These are phyloP conservation scores for Orthosia gracilis DNA, from an alignment of 2,888 invertebrate genomes.

Conservation along the genomic window DNA sequence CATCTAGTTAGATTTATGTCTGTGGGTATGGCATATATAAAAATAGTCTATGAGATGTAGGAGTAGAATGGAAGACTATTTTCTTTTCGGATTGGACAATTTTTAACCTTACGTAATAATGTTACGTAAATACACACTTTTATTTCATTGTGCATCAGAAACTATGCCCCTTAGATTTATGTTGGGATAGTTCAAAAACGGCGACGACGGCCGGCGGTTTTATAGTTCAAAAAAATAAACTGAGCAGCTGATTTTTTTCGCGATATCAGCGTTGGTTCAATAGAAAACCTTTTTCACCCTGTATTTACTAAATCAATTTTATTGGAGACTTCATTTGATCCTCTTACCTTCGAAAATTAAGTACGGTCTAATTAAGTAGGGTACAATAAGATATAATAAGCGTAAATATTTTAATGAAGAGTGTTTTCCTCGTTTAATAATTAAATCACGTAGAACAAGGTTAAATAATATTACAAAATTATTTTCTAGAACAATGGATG, in stretches of 20 bases:
- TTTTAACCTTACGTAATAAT: too few relatives aligned
- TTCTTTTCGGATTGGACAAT: not conserved
- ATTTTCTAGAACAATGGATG: not conserved
- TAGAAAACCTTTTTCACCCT: too few relatives aligned
- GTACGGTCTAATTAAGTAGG: conserved; percentile 25
- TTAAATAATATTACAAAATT: not conserved
- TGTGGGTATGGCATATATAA: too few relatives aligned
- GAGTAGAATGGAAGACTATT: not conserved
- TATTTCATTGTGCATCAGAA: too few relatives aligned
- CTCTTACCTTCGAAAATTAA: not conserved
- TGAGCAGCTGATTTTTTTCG: too few relatives aligned
- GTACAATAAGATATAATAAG: not conserved
- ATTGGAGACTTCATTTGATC: not conserved
- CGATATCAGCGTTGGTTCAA: too few relatives aligned
- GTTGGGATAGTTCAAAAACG: too few relatives aligned
- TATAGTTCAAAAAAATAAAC: too few relatives aligned
- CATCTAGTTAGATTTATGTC: too few relatives aligned
- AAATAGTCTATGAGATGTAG: not conserved
- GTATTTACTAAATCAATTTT: not conserved
- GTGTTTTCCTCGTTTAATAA: conserved; percentile 3
- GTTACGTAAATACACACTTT: too few relatives aligned
- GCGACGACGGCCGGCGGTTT: too few relatives aligned
- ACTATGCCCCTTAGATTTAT: too few relatives aligned
- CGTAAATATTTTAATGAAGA: conserved; percentile 21
- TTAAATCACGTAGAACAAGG: not conserved